A percentile compares a stretch with the other conserved stretches of the same genome.
phyloP scores from a whole-genome alignment of 2,113 vertebrate genomes.

The Raja brachyura region DNA sequence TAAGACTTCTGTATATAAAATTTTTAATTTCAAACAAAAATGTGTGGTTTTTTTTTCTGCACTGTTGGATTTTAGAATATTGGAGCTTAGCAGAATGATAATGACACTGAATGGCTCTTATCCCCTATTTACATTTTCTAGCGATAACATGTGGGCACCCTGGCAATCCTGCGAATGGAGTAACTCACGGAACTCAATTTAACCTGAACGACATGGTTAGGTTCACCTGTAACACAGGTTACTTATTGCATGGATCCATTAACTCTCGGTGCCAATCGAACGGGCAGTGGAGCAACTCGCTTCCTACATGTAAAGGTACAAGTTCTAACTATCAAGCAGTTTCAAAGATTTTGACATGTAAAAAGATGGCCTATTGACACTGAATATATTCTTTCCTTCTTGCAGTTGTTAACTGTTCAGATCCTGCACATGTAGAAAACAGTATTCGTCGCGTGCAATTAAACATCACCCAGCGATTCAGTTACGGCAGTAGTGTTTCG shows the following conservation, averaged over 20 bases:
- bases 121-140: conserved; percentile 46
- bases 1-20: background rate
- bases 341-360: background rate
- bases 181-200: conserved; percentile 88
- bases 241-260: conserved; percentile 70
- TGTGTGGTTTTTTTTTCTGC: background rate
- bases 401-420: conserved; percentile 87
- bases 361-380: background rate
- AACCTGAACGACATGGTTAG: conserved; percentile 86
- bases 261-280: conserved; percentile 80
- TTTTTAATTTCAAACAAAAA: background rate
- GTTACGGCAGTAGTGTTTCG: conserved; percentile 82
- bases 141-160: conserved; percentile 96
- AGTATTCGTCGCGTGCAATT: conserved; percentile 76
- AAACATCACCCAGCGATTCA: conserved; percentile 79
- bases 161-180: conserved; percentile 79
- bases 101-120: background rate
- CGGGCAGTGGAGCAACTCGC: conserved; percentile 82
- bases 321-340: conserved; percentile 19
- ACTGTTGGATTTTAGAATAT: background rate
- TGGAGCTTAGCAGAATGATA: background rate
- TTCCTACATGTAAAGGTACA: conserved; percentile 89
- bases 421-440: conserved; percentile 86
- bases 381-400: background rate
- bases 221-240: conserved; percentile 82